These are phyloP conservation scores for Cherax destructor DNA, from an alignment of 1,140 invertebrate genomes.

Conservation along the genomic window DNA sequence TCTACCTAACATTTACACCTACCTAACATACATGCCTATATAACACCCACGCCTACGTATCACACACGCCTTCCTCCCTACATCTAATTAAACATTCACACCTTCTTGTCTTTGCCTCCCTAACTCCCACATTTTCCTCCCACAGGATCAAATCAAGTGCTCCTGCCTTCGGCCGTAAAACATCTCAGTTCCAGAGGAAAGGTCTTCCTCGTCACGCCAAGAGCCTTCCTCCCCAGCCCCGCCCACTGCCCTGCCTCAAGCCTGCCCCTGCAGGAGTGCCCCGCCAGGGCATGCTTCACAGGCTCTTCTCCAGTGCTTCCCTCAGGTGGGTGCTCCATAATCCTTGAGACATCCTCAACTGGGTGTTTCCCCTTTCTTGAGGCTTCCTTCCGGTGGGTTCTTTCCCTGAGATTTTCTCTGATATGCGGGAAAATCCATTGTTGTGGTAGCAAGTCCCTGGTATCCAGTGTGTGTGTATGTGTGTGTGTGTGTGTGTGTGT, in stretches of 20 bases:
- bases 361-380: too few species aligned
- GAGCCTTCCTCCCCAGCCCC: slow-evolving; percentile 49
- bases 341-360: background rate
- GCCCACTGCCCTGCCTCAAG: slow-evolving; percentile 25
- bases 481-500: too few species aligned
- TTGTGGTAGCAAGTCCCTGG: too few species aligned
- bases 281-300: slow-evolving; percentile 17
- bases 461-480: too few species aligned
- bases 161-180: slow-evolving; percentile 35
- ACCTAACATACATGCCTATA: too few species aligned
- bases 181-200: slow-evolving; percentile 33
- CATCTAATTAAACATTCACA: background rate
- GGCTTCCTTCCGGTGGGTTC: too few species aligned
- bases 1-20: too few species aligned
- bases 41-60: too few species aligned
- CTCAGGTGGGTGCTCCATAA: slow-evolving; percentile 64
- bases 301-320: slow-evolving; percentile 72
- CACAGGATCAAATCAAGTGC: slow-evolving; percentile 35
- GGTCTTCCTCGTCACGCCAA: slow-evolving; percentile 56
- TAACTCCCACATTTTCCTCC: background rate
- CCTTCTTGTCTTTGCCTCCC: background rate
- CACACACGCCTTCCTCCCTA: background rate
- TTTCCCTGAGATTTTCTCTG: too few species aligned
- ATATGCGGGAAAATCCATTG: too few species aligned
- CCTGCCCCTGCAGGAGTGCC: background rate